Evolutionary conservation across 2,113 vertebrate species (phyloP), one percentile per base, ranked within the genome.

Genomic region (Clarias gariepinus): DNA sequence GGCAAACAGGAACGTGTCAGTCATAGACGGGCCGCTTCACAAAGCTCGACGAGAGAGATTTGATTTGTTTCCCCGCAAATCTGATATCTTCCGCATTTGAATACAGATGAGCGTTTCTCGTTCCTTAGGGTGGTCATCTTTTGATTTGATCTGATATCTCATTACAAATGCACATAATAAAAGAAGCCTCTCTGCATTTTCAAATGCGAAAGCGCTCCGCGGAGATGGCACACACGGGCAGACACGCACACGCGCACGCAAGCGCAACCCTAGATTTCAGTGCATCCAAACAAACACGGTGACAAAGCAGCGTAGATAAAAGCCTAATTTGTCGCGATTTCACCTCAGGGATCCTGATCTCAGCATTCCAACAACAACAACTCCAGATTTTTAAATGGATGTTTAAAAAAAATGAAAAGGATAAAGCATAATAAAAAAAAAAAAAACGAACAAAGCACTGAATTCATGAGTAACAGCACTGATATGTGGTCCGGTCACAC

Each of bases 221-320:
- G 61, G 47, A 66, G 52, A 61, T 81, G 19, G 64, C 80, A 64
- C 78, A 61, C 78, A 25, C 81, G 18, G 33, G 25, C 58, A 36
- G 58, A 61, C 79, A 25, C 57, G 10, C 79, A 58, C 86, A 91
- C 85, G 28, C 28, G 36, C 19, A 8, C 5, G 7, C 33, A 21
- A 15, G 16, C 13, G 8, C 74, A 61, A 85, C 41, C 66, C 61
- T 73, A 13, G 83, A 90, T 69, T 80, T 74, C 87, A 82, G 87
- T 73, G 89, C 90, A 88, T 69, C n/a, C 86, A 90, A 82, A 87
- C 90, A 81, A 87, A 83, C 91, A 64, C 53, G 80, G 91, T 87
- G 92, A 94, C 92, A 91, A 91, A 92, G 91, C 88, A 89, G 87
- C 15, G 91, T 89, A 91, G 93, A 95, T 94, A 95, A 94, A 94